A percentile compares a stretch with the other conserved stretches of the same genome.
phyloP scores from a whole-genome alignment of 2,113 vertebrate species.

The Tympanuchus pallidicinctus region DNA sequence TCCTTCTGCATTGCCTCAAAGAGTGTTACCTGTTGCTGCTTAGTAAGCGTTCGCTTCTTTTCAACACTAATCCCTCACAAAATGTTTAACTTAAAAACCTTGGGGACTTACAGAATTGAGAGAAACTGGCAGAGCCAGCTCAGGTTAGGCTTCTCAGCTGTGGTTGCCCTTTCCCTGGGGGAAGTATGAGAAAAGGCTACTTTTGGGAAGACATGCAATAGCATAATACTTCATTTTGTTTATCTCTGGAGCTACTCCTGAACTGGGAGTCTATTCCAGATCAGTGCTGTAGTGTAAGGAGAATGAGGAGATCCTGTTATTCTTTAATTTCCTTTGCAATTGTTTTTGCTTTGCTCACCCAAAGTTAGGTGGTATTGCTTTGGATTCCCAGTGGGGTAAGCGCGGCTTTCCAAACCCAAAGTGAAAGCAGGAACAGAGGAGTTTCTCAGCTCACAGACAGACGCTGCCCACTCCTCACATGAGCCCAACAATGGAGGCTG shows the following conservation, averaged over 20 bases:
- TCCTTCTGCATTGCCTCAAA: neutral
- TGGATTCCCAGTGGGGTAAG: neutral
- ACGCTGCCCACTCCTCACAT: accelerated
- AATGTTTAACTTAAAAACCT: neutral
- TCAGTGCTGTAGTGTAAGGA: neutral
- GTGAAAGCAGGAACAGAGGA: neutral
- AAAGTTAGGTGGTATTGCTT: neutral
- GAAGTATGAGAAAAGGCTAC: neutral
- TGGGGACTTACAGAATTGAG: neutral
- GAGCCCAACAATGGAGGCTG: neutral
- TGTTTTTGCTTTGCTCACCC: neutral
- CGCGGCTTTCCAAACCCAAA: neutral
- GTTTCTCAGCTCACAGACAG: neutral
- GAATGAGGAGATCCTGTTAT: neutral
- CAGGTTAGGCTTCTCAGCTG: neutral
- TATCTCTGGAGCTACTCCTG: neutral
- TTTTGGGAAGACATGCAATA: neutral
- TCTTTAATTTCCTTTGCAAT: neutral
- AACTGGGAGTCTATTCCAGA: neutral
- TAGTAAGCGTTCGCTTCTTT: slow-evolving; percentile 19
- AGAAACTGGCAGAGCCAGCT: slow-evolving; percentile 15
- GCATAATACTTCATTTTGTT: neutral
- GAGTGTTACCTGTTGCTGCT: slow-evolving; percentile 44
- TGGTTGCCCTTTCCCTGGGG: neutral
- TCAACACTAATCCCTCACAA: slow-evolving; percentile 36